A percentile compares a stretch with the other conserved stretches of the same genome.
Conservation (phyloP, 1,140 invertebrate species). For the Gryllus bimaculatus region DNA sequence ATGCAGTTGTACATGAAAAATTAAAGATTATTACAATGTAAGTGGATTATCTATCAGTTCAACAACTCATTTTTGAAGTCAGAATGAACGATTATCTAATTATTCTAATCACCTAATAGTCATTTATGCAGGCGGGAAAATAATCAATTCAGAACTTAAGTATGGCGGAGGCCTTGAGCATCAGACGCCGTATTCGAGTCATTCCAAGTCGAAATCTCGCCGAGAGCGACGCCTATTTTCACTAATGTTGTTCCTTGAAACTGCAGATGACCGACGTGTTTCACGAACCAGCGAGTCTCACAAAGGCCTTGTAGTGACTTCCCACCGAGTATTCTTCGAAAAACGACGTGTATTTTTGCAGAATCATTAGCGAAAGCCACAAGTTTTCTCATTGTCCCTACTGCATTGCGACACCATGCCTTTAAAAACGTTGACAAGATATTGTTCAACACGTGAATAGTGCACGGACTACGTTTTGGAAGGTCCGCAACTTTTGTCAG, state of each 20-base stretch:
- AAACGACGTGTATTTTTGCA: constrained; percentile 22
- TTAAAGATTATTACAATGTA: no score
- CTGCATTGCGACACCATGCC: constrained; percentile 23
- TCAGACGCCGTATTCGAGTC: constrained; percentile 19
- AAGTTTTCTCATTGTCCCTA: constrained; percentile 25
- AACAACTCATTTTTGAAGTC: no score
- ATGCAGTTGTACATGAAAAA: constrained; percentile 18
- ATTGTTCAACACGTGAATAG: constrained; percentile 27
- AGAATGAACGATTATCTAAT: no score
- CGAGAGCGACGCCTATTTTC: constrained; percentile 19
- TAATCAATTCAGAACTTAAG: constrained; percentile 22
- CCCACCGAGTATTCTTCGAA: constrained; percentile 14
- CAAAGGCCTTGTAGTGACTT: constrained; percentile 23
- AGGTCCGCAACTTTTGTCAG: constrained; percentile 22
- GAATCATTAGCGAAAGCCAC: constrained; percentile 27
- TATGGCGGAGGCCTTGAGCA: constrained; percentile 20
- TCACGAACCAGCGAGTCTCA: constrained; percentile 25
- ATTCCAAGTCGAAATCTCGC: constrained; percentile 17
- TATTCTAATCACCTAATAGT: no score
- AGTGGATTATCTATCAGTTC: no score
- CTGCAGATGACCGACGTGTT: constrained; percentile 24
- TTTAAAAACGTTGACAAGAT: constrained; percentile 24
- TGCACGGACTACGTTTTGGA: constrained; percentile 26
- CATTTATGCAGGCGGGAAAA: constrained; percentile 22
- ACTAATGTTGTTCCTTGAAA: constrained; percentile 24